A percentile compares a stretch with the other conserved stretches of the same genome.
Conservation (phyloP, 1,140 invertebrate species). For the Daktulosphaira vitifoliae region DNA sequence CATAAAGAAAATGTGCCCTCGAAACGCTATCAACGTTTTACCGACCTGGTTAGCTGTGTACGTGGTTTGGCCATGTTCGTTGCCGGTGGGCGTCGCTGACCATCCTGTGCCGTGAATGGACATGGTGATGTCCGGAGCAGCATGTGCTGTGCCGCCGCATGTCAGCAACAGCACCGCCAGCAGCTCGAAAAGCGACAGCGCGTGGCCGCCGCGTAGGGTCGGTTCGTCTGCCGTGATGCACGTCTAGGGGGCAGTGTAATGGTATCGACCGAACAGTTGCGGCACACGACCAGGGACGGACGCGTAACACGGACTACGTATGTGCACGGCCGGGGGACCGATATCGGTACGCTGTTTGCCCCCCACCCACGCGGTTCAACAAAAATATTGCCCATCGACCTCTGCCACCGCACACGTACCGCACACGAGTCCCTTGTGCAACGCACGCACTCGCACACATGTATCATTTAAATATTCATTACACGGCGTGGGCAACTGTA, state of each 20-base stretch:
- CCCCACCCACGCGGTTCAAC: too few relatives aligned
- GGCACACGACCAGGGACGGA: neutral
- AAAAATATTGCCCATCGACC: too few relatives aligned
- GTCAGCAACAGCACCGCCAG: neutral
- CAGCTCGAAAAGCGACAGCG: neutral
- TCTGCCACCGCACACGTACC: too few relatives aligned
- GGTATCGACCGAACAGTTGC: neutral
- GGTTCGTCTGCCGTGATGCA: neutral
- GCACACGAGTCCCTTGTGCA: too few relatives aligned
- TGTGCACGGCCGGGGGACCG: neutral
- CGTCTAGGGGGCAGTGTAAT: neutral
- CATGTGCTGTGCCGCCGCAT: too few relatives aligned
- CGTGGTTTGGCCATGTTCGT: neutral
- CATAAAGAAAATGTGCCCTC: too few relatives aligned
- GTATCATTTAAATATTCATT: too few relatives aligned
- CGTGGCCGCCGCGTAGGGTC: neutral
- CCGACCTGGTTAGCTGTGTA: constrained; percentile 17
- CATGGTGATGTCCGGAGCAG: constrained; percentile 21
- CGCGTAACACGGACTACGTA: neutral
- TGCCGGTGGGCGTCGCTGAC: neutral
- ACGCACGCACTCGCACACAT: too few relatives aligned
- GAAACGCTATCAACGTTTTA: too few relatives aligned
- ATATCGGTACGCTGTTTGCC: neutral
- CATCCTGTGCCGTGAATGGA: constrained; percentile 13
- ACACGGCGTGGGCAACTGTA: too few relatives aligned